Evolutionary conservation across 2,797 vertebrate species (phyloP), one percentile per base, ranked within the genome.

Genomic region (Epinephelus malabaricus): DNA sequence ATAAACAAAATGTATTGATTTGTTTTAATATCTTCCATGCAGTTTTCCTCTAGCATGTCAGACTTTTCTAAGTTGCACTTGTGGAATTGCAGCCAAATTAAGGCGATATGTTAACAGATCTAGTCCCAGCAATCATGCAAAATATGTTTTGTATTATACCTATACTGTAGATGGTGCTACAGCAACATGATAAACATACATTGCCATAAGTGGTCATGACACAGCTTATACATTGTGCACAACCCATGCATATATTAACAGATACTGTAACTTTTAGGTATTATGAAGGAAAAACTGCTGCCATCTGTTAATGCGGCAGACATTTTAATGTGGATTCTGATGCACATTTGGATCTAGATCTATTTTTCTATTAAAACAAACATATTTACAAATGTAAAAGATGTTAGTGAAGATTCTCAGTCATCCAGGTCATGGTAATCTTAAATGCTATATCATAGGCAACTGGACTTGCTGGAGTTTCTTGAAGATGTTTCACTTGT

Each of bases 131-230:
- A 40, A 12, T 23, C 21, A 64, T 17, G 34, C 46, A 60, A 8
- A 58, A 51, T 64, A 17, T 66, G 38, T 66, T 59, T 34, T 25
- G 55, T 18, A 76, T 60, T 60, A 43, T 34, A 17, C 2, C 27
- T 47, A 27, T 40, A 51, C 55, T 59, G 62, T 21, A 53, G 55
- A 68, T 67, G 54, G 46, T 45, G 68, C 61, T 46, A 51, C 61
- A 63, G 49, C n/a, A 38, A 25, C 65, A 68, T 60, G 18, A 45
- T 54, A 40, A 49, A 49, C 6, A 47, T 21, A 34, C 23, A 21
- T 51, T 2, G 19, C 13, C 12, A 14, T 17, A 55, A 49, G 61
- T 51, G 45, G 34, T 46, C 21, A 13, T 9, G 49, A 12, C 50
- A 66, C 13, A 23, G 49, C 0, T 27, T 30, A 30, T 45, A 47